Evolutionary conservation across 2,797 vertebrate genomes (phyloP).

Genomic region (Phoxinus dragarum): DNA sequence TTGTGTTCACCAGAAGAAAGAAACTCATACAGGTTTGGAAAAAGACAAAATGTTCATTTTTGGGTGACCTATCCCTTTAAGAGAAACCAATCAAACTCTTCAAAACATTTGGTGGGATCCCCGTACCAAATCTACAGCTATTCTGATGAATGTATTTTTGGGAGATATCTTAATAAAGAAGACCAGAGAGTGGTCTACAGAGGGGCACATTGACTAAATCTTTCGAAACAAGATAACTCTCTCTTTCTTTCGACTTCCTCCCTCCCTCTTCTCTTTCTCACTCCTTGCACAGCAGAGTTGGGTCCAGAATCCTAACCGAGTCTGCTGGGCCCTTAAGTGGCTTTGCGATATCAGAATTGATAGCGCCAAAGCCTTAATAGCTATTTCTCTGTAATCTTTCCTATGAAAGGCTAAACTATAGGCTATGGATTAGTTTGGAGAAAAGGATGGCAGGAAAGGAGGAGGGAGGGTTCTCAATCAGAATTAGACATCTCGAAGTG

Average conservation of each 20-base stretch:
- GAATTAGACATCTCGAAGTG: constrained; percentile 83
- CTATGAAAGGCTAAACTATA: constrained; percentile 86
- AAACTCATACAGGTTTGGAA: too few species aligned
- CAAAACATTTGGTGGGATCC: constrained; percentile 56
- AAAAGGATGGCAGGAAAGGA: constrained; percentile 67
- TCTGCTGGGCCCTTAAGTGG: constrained; percentile 82
- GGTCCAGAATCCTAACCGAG: constrained; percentile 77
- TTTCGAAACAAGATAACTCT: constrained; percentile 54
- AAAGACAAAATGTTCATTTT: too few species aligned
- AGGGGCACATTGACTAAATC: constrained; percentile 30
- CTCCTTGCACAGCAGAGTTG: constrained; percentile 65
- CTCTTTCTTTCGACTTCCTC: constrained; percentile 22
- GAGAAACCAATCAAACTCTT: not conserved
- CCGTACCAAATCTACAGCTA: not conserved
- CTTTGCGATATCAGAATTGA: constrained; percentile 83
- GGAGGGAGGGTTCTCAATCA: constrained; percentile 81
- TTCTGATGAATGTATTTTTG: constrained; percentile 36
- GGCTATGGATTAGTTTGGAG: constrained; percentile 84
- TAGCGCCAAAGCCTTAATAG: constrained; percentile 87
- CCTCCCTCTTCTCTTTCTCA: not conserved
- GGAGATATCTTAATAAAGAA: constrained; percentile 64
- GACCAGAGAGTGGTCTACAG: constrained; percentile 50
- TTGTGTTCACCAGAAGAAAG: too few species aligned
- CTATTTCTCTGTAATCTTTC: constrained; percentile 88
- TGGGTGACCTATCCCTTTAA: not conserved